phyloP scores from a whole-genome alignment of 2,888 invertebrate genomes.

The Cheilosia urbana region DNA sequence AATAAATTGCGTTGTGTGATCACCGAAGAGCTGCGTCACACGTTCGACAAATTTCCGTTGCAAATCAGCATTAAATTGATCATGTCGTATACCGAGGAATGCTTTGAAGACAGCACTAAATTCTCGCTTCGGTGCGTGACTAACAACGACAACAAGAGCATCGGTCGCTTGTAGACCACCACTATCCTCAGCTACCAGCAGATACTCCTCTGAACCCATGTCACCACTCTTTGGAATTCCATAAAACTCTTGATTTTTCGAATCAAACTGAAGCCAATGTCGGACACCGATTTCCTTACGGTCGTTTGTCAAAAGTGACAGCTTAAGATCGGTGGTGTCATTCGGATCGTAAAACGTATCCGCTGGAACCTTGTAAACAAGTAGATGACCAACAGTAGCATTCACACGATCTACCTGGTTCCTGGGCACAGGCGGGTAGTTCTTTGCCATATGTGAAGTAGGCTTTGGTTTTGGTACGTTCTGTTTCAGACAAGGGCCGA shows the following conservation, averaged over 20 bases:
- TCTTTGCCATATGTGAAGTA: constrained; percentile 86
- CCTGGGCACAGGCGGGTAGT: constrained; percentile 90
- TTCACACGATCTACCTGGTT: constrained; percentile 94
- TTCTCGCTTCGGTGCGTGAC: constrained; percentile 86
- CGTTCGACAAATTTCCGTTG: constrained; percentile 93
- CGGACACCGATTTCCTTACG: constrained; percentile 87
- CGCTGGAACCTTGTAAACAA: constrained; percentile 92
- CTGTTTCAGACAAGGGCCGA: constrained; percentile 88
- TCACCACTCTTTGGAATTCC: constrained; percentile 91
- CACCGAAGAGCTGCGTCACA: constrained; percentile 90
- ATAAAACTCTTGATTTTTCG: constrained; percentile 94
- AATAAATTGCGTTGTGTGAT: constrained; percentile 89
- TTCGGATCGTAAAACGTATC: constrained; percentile 96
- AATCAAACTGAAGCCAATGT: constrained; percentile 95
- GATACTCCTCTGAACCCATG: constrained; percentile 90
- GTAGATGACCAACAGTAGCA: constrained; percentile 92
- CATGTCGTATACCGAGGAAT: constrained; percentile 89
- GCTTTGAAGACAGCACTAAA: constrained; percentile 93
- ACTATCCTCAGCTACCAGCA: constrained; percentile 90
- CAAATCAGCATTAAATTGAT: constrained; percentile 89
- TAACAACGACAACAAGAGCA: constrained; percentile 90
- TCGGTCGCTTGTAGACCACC: constrained; percentile 91
- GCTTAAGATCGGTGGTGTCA: constrained; percentile 90
- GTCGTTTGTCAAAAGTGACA: constrained; percentile 90
- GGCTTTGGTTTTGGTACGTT: constrained; percentile 84